Conservation (phyloP, 1,140 invertebrate genomes). For the Drosophila virilis region DNA sequence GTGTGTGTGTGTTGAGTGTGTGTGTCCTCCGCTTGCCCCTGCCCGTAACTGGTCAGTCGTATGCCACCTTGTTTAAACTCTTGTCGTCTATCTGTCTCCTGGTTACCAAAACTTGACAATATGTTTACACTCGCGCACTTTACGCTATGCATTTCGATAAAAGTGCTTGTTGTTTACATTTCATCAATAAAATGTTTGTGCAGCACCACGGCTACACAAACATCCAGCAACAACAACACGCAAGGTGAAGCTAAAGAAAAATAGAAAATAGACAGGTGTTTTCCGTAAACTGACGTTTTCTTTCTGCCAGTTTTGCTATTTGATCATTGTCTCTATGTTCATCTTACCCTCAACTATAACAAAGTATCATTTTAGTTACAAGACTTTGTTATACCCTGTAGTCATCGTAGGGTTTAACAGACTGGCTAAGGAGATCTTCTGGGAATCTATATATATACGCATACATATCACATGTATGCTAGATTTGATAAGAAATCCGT, state of each 20-base stretch:
- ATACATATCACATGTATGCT: no score
- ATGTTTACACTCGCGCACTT: slow-evolving; percentile 28
- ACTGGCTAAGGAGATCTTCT: no score
- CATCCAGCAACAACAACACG: slow-evolving; percentile 19
- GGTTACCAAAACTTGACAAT: slow-evolving; percentile 13
- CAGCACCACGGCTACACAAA: slow-evolving; percentile 51
- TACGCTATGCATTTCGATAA: slow-evolving; percentile 25
- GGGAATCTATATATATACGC: no score
- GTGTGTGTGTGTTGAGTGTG: neutral
- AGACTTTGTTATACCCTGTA: slow-evolving; percentile 23
- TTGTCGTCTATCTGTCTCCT: slow-evolving; percentile 31
- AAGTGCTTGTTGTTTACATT: slow-evolving; percentile 63
- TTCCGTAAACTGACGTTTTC: slow-evolving; percentile 43
- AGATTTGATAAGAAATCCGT: no score
- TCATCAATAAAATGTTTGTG: slow-evolving; percentile 71
- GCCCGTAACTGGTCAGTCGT: neutral
- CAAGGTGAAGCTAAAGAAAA: slow-evolving; percentile 39
- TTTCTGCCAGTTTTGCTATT: slow-evolving; percentile 20
- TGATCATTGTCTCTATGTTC: slow-evolving; percentile 12
- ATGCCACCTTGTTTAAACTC: neutral
- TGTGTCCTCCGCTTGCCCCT: neutral
- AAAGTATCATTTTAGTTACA: slow-evolving; percentile 19
- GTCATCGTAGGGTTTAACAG: neutral
- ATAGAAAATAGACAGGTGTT: slow-evolving; percentile 68
- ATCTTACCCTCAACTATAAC: slow-evolving; percentile 23